phyloP scores from a whole-genome alignment of 2,888 invertebrate genomes.

The Drosophila atroscutellata region DNA sequence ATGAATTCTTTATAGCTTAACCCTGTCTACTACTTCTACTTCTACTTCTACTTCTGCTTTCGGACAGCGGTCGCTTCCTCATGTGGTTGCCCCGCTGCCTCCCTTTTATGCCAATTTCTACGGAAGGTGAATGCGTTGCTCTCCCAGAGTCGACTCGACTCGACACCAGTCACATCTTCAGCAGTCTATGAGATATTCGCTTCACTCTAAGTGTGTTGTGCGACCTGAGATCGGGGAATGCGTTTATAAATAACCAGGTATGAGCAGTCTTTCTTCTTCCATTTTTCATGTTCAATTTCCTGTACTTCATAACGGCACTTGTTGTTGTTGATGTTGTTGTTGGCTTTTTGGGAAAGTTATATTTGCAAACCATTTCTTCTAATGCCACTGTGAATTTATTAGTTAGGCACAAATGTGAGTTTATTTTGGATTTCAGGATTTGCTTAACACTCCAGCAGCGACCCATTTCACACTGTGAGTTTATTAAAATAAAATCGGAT shows the following conservation, averaged over 20 bases:
- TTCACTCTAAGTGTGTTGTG: slow-evolving; percentile 11
- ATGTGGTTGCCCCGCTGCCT: slow-evolving; percentile 23
- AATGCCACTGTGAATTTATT: slow-evolving; percentile 9
- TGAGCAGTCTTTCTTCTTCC: slow-evolving; percentile 36
- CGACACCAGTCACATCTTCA: slow-evolving; percentile 39
- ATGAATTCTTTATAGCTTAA: slow-evolving; percentile 81
- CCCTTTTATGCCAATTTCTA: slow-evolving; percentile 16
- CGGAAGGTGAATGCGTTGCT: slow-evolving; percentile 51
- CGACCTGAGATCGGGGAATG: slow-evolving; percentile 41
- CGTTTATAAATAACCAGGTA: slow-evolving; percentile 60
- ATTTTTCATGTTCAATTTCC: slow-evolving; percentile 57
- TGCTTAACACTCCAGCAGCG: slow-evolving; percentile 19
- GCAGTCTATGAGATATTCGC: slow-evolving; percentile 19
- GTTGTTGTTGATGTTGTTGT: slow-evolving; percentile 15
- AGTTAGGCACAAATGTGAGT: slow-evolving; percentile 30
- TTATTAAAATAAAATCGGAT: slow-evolving; percentile 63
- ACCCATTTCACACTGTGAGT: slow-evolving; percentile 55
- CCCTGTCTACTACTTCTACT: slow-evolving; percentile 65
- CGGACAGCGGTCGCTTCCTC: slow-evolving; percentile 34
- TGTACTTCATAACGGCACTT: slow-evolving; percentile 55
- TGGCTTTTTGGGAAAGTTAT: slow-evolving; percentile 38
- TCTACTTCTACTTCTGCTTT: slow-evolving; percentile 26
- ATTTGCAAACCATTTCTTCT: slow-evolving; percentile 20
- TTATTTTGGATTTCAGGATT: slow-evolving; percentile 8
- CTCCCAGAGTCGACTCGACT: slow-evolving; percentile 15